Evolutionary conservation across 2,888 invertebrate species (phyloP).

Genomic region (Cantharis nigra): DNA sequence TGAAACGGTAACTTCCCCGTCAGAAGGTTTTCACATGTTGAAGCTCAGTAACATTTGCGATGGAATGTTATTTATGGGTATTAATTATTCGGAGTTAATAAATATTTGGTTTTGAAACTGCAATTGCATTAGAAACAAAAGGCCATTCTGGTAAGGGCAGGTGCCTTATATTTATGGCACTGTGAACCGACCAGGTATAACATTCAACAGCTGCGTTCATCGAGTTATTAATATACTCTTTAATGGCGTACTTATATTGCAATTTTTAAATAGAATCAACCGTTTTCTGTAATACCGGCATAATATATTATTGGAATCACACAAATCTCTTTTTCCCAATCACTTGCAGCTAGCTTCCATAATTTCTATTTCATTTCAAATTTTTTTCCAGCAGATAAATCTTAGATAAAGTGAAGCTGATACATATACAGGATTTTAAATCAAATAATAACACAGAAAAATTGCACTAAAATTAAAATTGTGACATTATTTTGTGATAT

Average conservation of each 20-base stretch:
- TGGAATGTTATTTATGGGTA: neutral
- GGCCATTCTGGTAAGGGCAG: conserved; percentile 20
- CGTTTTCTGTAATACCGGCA: neutral
- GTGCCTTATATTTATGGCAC: conserved; percentile 28
- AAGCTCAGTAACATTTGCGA: neutral
- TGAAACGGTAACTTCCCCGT: neutral
- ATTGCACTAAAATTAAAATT: neutral
- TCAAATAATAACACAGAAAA: neutral
- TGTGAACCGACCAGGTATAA: conserved; percentile 19
- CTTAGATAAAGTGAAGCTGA: neutral
- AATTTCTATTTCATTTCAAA: neutral
- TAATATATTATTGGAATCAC: neutral
- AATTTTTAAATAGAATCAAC: conserved; percentile 15
- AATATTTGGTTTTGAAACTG: neutral
- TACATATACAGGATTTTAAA: too few relatives aligned
- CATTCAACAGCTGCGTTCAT: conserved; percentile 18
- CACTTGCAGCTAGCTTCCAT: neutral
- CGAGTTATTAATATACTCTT: conserved; percentile 25
- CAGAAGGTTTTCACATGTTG: neutral
- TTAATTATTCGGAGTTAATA: neutral
- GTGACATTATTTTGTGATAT: neutral
- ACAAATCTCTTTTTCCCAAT: neutral
- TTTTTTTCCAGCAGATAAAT: neutral
- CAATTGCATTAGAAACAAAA: conserved; percentile 2
- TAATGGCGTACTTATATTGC: conserved; percentile 24